phyloP scores from a whole-genome alignment of 2,797 vertebrate species.

The Tragelaphus oryx region DNA sequence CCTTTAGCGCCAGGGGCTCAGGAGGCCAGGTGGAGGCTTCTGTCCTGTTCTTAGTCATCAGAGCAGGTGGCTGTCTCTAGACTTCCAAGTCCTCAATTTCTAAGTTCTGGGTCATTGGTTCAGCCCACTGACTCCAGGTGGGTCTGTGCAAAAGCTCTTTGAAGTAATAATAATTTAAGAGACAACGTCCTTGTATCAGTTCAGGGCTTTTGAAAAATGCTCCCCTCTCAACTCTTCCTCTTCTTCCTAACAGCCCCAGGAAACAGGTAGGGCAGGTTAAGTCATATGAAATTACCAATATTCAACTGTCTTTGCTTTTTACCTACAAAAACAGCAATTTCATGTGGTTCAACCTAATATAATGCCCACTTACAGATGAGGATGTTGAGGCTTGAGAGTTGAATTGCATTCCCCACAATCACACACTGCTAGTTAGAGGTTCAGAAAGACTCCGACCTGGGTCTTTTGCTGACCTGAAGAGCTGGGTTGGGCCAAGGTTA shows the following conservation, averaged over 20 bases:
- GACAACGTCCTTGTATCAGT: neutral
- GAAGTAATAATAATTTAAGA: slow-evolving; percentile 4
- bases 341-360: slow-evolving; percentile 6
- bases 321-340: slow-evolving; percentile 1
- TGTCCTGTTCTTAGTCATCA: slow-evolving; percentile 21
- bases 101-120: slow-evolving; percentile 60
- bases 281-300: slow-evolving; percentile 1
- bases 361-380: slow-evolving; percentile 48
- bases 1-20: neutral
- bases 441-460: neutral
- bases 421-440: neutral
- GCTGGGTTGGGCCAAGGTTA: neutral
- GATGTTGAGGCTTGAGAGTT: slow-evolving; percentile 26
- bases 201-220: slow-evolving; percentile 31
- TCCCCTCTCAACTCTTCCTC: neutral
- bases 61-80: slow-evolving; percentile 47
- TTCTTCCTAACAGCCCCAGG: neutral
- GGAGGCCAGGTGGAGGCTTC: slow-evolving; percentile 37
- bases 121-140: slow-evolving; percentile 5
- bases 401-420: neutral
- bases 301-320: slow-evolving; percentile 1
- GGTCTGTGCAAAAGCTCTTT: slow-evolving; percentile 25
- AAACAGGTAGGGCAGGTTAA: slow-evolving; percentile 7
- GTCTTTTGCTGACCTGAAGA: neutral
- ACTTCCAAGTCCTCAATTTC: slow-evolving; percentile 40